Percentiles rank a stretch among this genome's conserved stretches.
Evolutionary conservation across 2,797 vertebrate species (phyloP).

Genomic region (Spinus olivaceus): DNA sequence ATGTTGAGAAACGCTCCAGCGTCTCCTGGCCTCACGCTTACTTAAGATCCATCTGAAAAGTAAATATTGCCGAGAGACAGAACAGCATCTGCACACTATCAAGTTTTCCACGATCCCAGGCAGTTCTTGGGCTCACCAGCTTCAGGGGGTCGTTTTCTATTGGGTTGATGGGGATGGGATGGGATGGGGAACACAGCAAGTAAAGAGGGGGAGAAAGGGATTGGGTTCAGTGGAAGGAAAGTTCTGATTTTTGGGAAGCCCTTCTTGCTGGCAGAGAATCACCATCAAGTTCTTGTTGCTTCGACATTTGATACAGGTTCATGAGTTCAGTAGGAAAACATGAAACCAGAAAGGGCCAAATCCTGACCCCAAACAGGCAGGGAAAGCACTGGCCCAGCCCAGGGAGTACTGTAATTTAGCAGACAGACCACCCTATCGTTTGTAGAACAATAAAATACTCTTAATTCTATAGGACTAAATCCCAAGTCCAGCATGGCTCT

Average conservation of each 20-base stretch:
- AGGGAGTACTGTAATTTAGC: conserved; percentile 37
- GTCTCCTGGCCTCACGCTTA: not conserved
- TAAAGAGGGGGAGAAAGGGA: not conserved
- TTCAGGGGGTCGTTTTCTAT: not conserved
- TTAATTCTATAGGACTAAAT: conserved; percentile 23
- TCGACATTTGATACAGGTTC: conserved; percentile 55
- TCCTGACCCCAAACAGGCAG: conserved; percentile 36
- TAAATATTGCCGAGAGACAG: not conserved
- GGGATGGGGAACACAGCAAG: not conserved
- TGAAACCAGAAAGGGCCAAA: conserved; percentile 51
- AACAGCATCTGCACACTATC: conserved; percentile 49
- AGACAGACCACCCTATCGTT: conserved; percentile 47
- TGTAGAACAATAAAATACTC: conserved; percentile 50
- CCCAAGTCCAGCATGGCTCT: not conserved
- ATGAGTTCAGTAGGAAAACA: conserved; percentile 62
- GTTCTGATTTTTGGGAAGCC: conserved; percentile 13
- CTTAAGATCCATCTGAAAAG: conserved; percentile 10
- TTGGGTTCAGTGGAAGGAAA: not conserved
- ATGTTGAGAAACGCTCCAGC: not conserved
- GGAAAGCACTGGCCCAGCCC: not conserved
- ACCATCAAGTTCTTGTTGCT: conserved; percentile 20
- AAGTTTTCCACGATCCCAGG: conserved; percentile 23
- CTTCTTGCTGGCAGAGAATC: conserved; percentile 19
- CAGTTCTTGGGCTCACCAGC: not conserved
- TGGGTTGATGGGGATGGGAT: not conserved